Percentiles rank a stretch among this genome's conserved stretches.
These are phyloP conservation scores for Vipera ursinii DNA, from an alignment of 2,797 vertebrate species.

Conservation along the genomic window DNA sequence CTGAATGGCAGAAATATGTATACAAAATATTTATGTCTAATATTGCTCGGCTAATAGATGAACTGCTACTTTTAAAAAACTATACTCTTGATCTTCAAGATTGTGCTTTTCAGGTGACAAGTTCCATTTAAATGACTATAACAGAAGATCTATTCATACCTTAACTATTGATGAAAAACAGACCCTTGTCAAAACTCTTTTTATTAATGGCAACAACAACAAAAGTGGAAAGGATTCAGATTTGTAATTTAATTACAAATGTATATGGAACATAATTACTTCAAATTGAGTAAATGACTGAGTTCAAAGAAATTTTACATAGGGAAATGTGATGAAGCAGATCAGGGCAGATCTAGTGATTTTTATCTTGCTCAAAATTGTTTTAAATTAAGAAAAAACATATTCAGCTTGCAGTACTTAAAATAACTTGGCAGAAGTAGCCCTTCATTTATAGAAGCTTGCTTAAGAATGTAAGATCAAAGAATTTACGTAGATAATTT, in stretches of 20 bases:
- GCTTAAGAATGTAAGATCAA: constrained; percentile 15
- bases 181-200: not conserved
- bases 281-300: not conserved
- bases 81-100: not conserved
- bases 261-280: not conserved
- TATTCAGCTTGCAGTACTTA: not conserved
- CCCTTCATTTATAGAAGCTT: not conserved
- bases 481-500: not conserved
- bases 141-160: not conserved
- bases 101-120: not conserved
- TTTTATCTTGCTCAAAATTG: not conserved
- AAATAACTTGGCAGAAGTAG: not conserved
- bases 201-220: not conserved
- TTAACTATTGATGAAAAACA: not conserved
- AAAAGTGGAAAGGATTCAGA: not conserved
- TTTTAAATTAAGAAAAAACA: not conserved
- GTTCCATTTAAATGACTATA: not conserved
- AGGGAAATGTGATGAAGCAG: not conserved
- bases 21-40: no score
- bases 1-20: no score
- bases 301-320: constrained; percentile 2
- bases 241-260: not conserved
- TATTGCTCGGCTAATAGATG: no score
- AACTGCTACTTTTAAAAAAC: not conserved
- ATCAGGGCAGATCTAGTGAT: not conserved